These are phyloP conservation scores for Coenonympha glycerion DNA, from an alignment of 2,888 invertebrate genomes.

Conservation along the genomic window DNA sequence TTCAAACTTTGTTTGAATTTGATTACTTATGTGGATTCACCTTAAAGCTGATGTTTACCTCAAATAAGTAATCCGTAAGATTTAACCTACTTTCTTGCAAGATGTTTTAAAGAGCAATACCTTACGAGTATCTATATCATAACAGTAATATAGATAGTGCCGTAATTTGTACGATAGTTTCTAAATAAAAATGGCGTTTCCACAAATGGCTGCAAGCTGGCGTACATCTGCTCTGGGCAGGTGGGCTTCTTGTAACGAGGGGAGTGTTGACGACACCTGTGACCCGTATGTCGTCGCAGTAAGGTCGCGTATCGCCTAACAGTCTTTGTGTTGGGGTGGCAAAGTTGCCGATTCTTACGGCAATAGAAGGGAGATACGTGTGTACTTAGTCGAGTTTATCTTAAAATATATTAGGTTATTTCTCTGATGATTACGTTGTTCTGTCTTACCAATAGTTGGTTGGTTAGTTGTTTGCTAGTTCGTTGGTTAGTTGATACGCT, in stretches of 20 bases:
- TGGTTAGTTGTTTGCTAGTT: too few species aligned
- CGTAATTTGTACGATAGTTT: not conserved
- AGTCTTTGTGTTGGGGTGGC: not conserved
- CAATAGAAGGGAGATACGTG: not conserved
- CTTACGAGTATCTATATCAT: not conserved
- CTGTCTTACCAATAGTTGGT: too few species aligned
- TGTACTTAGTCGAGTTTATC: not conserved
- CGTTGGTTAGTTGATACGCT: too few species aligned
- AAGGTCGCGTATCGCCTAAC: not conserved
- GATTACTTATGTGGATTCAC: too few species aligned
- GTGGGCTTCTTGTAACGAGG: slow-evolving; percentile 46
- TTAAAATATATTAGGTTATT: too few species aligned
- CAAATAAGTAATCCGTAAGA: too few species aligned
- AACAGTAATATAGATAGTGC: not conserved
- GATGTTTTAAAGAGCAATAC: slow-evolving; percentile 6
- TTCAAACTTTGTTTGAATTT: too few species aligned
- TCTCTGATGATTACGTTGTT: too few species aligned
- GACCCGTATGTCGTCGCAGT: not conserved
- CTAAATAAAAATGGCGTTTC: slow-evolving; percentile 13
- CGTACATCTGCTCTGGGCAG: slow-evolving; percentile 56
- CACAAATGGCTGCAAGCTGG: slow-evolving; percentile 45
- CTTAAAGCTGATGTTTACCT: too few species aligned
- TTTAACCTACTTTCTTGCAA: slow-evolving; percentile 5
- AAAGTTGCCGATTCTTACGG: not conserved
- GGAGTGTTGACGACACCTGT: slow-evolving; percentile 6